Percentiles rank a stretch among this genome's conserved stretches.
Evolutionary conservation across 2,797 vertebrate species (phyloP).

Genomic region (Cossypha heuglini): DNA sequence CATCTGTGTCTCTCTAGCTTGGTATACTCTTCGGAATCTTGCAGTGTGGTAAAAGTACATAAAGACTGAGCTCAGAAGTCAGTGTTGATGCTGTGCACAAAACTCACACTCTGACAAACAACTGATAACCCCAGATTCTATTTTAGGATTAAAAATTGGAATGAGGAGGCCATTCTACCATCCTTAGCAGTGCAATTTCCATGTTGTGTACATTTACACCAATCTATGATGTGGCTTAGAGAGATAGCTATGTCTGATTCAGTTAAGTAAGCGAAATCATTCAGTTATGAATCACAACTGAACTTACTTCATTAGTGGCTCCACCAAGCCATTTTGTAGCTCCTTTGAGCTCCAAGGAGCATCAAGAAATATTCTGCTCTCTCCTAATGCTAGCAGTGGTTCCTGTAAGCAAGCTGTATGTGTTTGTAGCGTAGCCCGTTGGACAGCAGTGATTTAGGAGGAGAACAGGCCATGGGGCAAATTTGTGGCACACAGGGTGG

Average conservation of each 20-base stretch:
- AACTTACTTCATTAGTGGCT: background rate
- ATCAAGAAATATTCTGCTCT: background rate
- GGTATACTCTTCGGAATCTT: background rate
- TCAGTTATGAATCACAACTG: background rate
- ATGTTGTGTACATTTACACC: background rate
- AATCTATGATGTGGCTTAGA: background rate
- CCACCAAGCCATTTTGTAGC: background rate
- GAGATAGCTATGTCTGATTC: background rate
- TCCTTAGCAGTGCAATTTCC: background rate
- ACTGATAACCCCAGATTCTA: background rate
- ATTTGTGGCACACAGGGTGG: rapidly evolving
- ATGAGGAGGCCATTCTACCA: background rate
- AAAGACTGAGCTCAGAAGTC: background rate
- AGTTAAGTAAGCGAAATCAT: background rate
- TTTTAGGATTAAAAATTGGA: background rate
- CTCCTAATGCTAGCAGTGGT: background rate
- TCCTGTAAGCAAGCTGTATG: background rate
- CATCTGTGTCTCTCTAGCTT: background rate
- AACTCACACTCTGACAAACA: background rate
- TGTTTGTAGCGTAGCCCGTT: background rate
- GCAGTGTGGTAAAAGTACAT: background rate
- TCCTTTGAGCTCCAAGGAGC: background rate
- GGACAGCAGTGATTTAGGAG: background rate
- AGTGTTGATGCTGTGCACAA: background rate
- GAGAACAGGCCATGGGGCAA: background rate